Evolutionary conservation across 1,140 invertebrate species (phyloP).

Genomic region (Caerostris darwini): DNA sequence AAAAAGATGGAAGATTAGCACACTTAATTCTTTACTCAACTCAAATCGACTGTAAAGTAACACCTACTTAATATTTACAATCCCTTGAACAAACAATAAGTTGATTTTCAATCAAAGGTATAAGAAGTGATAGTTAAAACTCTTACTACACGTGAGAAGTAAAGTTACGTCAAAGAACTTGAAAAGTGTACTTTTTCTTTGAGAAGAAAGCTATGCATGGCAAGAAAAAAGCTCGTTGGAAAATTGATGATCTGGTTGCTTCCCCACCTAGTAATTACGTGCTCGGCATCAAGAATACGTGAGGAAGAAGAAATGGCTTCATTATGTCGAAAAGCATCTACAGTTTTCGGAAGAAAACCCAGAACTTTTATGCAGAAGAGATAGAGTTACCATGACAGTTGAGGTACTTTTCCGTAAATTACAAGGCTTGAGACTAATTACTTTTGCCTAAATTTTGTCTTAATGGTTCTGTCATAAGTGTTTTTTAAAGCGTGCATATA

Average conservation of each 20-base stretch:
- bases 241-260: constrained; percentile 58
- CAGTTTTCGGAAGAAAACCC: constrained; percentile 20
- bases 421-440: constrained; percentile 24
- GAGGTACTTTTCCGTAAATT: constrained; percentile 12
- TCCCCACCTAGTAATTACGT: constrained; percentile 65
- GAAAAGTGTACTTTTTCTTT: not conserved
- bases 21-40: too few relatives aligned
- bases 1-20: too few relatives aligned
- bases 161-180: not conserved
- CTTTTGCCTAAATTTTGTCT: constrained; percentile 39
- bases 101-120: not conserved
- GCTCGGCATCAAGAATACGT: not conserved
- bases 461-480: not conserved
- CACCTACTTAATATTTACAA: too few relatives aligned
- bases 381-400: not conserved
- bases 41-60: too few relatives aligned
- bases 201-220: constrained; percentile 14
- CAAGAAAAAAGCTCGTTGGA: constrained; percentile 22
- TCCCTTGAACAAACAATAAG: not conserved
- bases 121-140: not conserved
- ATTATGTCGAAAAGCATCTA: constrained; percentile 52
- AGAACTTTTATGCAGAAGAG: not conserved
- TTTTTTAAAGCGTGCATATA: not conserved
- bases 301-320: constrained; percentile 45
- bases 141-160: not conserved